These are phyloP conservation scores for Lophotis ruficrista DNA, from an alignment of 2,113 vertebrate genomes.

Conservation along the genomic window DNA sequence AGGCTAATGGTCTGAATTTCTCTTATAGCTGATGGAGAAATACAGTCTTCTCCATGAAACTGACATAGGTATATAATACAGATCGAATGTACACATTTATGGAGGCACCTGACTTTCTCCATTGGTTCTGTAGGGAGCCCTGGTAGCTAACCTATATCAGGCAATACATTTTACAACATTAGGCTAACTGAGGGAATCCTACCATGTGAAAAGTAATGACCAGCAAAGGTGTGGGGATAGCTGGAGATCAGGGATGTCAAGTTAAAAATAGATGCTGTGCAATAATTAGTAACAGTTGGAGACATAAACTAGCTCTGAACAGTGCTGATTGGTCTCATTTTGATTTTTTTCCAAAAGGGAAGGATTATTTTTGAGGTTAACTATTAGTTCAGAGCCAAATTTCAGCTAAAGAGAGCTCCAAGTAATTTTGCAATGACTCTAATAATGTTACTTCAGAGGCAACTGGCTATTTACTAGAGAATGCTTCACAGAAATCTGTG, in stretches of 20 bases:
- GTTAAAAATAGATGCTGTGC: not conserved
- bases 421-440: constrained; percentile 3
- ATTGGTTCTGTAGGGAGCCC: not conserved
- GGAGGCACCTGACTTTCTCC: not conserved
- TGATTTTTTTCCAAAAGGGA: not conserved
- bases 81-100: not conserved
- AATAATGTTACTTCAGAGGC: not conserved
- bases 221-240: not conserved
- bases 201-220: not conserved
- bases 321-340: not conserved
- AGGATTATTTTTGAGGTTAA: constrained; percentile 21
- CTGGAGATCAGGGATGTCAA: not conserved
- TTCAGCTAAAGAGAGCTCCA: not conserved
- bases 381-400: not conserved
- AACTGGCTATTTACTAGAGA: not conserved
- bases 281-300: not conserved
- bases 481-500: not conserved
- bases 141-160: not conserved
- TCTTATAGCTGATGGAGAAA: not conserved
- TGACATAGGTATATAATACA: not conserved
- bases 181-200: not conserved
- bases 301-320: not conserved
- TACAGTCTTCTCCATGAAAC: not conserved
- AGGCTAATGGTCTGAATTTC: not conserved
- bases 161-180: not conserved